Percentiles rank a stretch among this genome's conserved stretches.
These are phyloP conservation scores for Cirrhinus molitorella DNA, from an alignment of 2,797 vertebrate genomes.

Conservation along the genomic window DNA sequence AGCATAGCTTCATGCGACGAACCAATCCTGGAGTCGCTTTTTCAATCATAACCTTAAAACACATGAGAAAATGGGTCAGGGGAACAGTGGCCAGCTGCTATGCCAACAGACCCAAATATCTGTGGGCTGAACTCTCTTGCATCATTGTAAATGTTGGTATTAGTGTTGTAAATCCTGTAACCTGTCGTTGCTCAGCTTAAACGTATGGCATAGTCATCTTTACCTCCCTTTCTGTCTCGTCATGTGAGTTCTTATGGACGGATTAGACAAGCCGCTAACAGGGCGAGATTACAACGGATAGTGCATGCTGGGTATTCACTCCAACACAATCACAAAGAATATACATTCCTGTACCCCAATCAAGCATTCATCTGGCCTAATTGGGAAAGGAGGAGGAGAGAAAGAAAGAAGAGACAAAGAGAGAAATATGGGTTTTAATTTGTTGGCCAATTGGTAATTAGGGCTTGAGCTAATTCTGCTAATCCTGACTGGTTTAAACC, in stretches of 20 bases:
- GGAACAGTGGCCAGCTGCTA: constrained; percentile 61
- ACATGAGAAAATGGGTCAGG: constrained; percentile 53
- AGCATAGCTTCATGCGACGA: not conserved
- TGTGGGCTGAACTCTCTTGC: not conserved
- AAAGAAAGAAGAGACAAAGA: constrained; percentile 18
- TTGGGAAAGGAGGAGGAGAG: not conserved
- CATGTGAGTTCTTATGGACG: constrained; percentile 36
- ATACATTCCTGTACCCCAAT: constrained; percentile 38
- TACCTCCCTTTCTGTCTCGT: constrained; percentile 12
- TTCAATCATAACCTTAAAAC: constrained; percentile 30
- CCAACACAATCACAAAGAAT: constrained; percentile 34
- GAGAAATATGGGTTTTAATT: constrained; percentile 39
- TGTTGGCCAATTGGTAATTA: constrained; percentile 46
- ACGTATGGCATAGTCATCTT: not conserved
- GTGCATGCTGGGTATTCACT: not conserved
- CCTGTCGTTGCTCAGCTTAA: not conserved
- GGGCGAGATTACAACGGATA: constrained; percentile 31
- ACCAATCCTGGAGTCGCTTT: constrained; percentile 16
- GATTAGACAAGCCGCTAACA: constrained; percentile 63
- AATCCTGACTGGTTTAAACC: constrained; percentile 57
- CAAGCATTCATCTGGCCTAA: constrained; percentile 19
- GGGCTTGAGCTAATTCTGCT: constrained; percentile 56
- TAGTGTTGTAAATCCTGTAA: constrained; percentile 3
- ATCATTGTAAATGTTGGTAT: not conserved
- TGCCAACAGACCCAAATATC: constrained; percentile 54